Base-by-base conservation (phyloP, 2,888 invertebrate species). In the Eilema griseolum region DNA sequence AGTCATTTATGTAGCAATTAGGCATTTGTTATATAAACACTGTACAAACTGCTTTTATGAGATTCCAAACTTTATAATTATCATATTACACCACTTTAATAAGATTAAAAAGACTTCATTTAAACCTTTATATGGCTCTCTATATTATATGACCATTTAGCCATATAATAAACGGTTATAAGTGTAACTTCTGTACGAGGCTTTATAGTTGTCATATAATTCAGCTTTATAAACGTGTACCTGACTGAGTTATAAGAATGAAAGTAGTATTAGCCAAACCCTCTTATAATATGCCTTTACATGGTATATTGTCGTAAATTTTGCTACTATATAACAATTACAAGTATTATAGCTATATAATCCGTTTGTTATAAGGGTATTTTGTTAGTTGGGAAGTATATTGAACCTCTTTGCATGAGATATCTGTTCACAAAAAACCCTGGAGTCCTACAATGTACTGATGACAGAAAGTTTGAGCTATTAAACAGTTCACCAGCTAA, bases 221-320 rank as follows among this genome's bases (percentile, higher is more conserved):
- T 66, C 59, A 59, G 68, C 59, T 52, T 66, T 73, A 59, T 70
- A 66, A 68, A 61, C 61, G 52, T 70, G 57, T 61, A 73, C 52
- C 65, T 61, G 67, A 46, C 71, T 61, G 68, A 65, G 65, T 71
- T n/a, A n/a, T 71, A 71, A 71, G 71, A 71, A 66, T 70, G 24
- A 64, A 72, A 61, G 72, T 64, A 64, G 60, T 66, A 67, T 67
- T 69, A 69, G 63, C 69, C 64, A 72, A 72, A 72, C 59, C 67
- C 26, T 72, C 72, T 71, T 28, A 63, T 63, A 71, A 60, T 59
- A 52, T 52, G 61, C 61, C 67, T 60, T 67, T 71, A 71, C 60
- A 71, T 28, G n/a, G n/a, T n/a, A n/a, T n/a, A n/a, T n/a, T n/a
- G n/a, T n/a, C n/a, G n/a, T n/a, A n/a, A n/a, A n/a, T n/a, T n/a